Conservation (phyloP, 2,113 vertebrate genomes). For the Passer montanus region DNA sequence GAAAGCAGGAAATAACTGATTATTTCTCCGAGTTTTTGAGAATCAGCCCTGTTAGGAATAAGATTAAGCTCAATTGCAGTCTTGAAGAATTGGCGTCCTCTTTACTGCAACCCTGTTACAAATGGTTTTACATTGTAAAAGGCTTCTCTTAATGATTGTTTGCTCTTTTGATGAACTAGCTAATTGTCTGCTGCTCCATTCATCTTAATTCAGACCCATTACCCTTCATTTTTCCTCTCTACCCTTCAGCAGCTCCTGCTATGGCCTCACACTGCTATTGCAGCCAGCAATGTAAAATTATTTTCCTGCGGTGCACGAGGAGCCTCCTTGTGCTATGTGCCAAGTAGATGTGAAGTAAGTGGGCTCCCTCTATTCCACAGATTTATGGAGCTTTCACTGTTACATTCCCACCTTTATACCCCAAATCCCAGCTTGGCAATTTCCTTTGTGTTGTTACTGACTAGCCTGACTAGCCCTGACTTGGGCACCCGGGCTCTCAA, state of each 20-base stretch:
- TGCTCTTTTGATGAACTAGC: slow-evolving; percentile 34
- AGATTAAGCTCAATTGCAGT: slow-evolving; percentile 11
- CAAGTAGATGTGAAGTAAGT: not conserved
- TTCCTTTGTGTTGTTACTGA: not conserved
- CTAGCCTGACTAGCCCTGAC: not conserved
- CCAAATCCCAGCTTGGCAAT: not conserved
- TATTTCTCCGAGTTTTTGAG: slow-evolving; percentile 31
- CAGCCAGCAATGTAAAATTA: not conserved
- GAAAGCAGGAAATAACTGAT: slow-evolving; percentile 39
- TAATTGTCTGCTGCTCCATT: slow-evolving; percentile 43
- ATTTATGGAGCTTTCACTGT: not conserved
- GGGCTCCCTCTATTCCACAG: not conserved
- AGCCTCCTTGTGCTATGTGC: not conserved
- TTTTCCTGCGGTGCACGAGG: not conserved
- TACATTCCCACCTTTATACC: not conserved
- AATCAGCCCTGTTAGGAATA: not conserved
- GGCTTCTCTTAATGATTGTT: slow-evolving; percentile 50
- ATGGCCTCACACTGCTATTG: not conserved
- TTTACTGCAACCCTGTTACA: not conserved
- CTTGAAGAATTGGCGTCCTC: not conserved
- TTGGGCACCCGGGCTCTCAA: not conserved
- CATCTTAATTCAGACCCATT: slow-evolving; percentile 43
- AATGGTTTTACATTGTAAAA: slow-evolving; percentile 30
- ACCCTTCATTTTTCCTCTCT: not conserved
- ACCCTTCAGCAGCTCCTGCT: not conserved